These are phyloP conservation scores for Rhyacichthys aspro DNA, from an alignment of 2,797 vertebrate genomes.

Conservation along the genomic window DNA sequence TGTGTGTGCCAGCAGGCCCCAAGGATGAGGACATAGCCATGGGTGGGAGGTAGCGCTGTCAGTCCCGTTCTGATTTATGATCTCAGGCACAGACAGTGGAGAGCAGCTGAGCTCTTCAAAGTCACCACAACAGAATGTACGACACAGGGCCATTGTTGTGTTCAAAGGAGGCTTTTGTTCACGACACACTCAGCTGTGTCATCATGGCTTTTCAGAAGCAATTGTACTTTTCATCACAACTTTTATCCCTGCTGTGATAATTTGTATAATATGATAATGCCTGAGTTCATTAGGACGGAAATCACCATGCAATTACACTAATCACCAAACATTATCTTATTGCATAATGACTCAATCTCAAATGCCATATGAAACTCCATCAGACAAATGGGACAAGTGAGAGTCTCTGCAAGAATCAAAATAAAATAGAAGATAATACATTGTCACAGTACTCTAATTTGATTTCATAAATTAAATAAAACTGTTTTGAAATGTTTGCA, in stretches of 20 bases:
- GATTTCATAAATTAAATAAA: not conserved
- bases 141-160: slow-evolving; percentile 52
- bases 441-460: not conserved
- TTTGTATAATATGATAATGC: slow-evolving; percentile 34
- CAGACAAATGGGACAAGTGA: slow-evolving; percentile 15
- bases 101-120: slow-evolving; percentile 61
- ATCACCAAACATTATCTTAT: slow-evolving; percentile 23
- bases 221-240: slow-evolving; percentile 24
- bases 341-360: slow-evolving; percentile 38
- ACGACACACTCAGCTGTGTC: slow-evolving; percentile 21
- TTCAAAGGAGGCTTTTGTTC: slow-evolving; percentile 36
- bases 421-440: not conserved
- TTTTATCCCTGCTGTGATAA: slow-evolving; percentile 14
- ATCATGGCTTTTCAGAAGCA: slow-evolving; percentile 28
- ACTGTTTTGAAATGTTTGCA: too few relatives aligned
- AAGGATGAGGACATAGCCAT: slow-evolving; percentile 33
- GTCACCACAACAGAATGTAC: slow-evolving; percentile 42
- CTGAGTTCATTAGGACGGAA: slow-evolving; percentile 32
- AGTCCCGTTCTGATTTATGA: slow-evolving; percentile 44
- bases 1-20: slow-evolving; percentile 23
- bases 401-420: slow-evolving; percentile 12
- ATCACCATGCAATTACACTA: slow-evolving; percentile 30
- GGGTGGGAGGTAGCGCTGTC: slow-evolving; percentile 45
- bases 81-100: slow-evolving; percentile 45
- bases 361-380: not conserved